Conservation (phyloP, 2,797 vertebrate genomes). For the Tarsius wallacei region DNA sequence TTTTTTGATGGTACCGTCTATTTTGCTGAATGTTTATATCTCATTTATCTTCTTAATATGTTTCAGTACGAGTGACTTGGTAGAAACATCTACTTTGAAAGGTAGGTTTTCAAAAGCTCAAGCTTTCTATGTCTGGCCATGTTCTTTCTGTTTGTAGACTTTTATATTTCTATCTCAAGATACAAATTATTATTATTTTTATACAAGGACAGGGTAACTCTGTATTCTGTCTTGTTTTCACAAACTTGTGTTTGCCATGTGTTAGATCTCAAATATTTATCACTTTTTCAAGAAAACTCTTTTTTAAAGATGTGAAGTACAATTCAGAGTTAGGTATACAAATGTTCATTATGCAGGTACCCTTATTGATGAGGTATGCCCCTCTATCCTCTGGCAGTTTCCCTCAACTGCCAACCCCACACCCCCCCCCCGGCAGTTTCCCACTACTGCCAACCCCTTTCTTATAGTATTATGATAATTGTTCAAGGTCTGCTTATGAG, state of each 20-base stretch:
- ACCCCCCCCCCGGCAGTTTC: too few relatives aligned
- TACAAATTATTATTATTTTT: neutral
- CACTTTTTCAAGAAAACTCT: neutral
- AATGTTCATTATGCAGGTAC: too few relatives aligned
- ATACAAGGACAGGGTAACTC: neutral
- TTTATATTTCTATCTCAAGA: neutral
- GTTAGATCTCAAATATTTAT: neutral
- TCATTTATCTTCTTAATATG: neutral
- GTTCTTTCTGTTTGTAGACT: neutral
- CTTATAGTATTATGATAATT: too few relatives aligned
- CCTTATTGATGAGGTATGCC: too few relatives aligned
- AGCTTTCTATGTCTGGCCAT: neutral
- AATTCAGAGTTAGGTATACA: too few relatives aligned
- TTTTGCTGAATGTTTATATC: neutral
- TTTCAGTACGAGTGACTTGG: neutral
- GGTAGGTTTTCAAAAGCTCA: neutral
- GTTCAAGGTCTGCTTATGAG: too few relatives aligned
- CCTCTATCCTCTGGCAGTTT: too few relatives aligned
- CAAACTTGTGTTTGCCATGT: neutral
- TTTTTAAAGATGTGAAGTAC: too few relatives aligned
- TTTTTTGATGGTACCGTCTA: neutral
- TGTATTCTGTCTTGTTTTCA: neutral
- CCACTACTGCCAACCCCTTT: too few relatives aligned
- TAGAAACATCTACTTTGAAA: neutral
- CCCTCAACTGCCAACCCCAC: too few relatives aligned